Conservation (phyloP, 2,888 invertebrate genomes). For the Osmoderma eremita region DNA sequence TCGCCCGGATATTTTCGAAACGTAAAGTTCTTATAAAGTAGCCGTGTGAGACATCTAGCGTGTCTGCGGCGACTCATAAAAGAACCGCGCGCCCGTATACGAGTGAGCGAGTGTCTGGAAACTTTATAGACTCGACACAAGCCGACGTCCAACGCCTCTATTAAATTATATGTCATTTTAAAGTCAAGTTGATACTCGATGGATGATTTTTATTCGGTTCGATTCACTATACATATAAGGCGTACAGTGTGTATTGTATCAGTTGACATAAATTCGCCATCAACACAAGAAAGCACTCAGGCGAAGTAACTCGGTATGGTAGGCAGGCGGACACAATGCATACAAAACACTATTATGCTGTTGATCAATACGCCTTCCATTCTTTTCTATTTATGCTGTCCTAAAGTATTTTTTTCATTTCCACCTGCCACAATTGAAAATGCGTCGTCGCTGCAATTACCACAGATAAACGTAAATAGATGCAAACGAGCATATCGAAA, state of each 20-base stretch:
- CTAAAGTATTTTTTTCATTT: no score
- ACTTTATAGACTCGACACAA: no score
- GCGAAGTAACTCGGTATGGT: conserved; percentile 1
- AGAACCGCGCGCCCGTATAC: neutral
- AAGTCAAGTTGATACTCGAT: conserved; percentile 1
- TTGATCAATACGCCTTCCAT: no score
- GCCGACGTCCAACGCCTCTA: neutral
- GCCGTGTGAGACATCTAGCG: neutral
- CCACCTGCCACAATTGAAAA: no score
- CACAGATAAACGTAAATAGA: no score
- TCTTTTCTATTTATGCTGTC: no score
- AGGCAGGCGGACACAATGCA: conserved; percentile 1
- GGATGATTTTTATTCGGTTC: conserved; percentile 12
- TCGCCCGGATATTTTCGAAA: neutral
- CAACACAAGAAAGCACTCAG: conserved; percentile 24
- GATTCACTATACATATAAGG: conserved; percentile 2
- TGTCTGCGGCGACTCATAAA: neutral
- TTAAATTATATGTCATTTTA: conserved; percentile 10
- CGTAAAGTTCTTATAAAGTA: conserved; percentile 7
- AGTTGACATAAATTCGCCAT: conserved; percentile 18
- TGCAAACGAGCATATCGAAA: no score
- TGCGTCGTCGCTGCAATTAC: no score
- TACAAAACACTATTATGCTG: neutral
- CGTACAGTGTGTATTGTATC: conserved; percentile 10
- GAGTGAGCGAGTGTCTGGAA: no score